Evolutionary conservation across 2,888 invertebrate genomes (phyloP).

Genomic region (Melanostoma scalare): DNA sequence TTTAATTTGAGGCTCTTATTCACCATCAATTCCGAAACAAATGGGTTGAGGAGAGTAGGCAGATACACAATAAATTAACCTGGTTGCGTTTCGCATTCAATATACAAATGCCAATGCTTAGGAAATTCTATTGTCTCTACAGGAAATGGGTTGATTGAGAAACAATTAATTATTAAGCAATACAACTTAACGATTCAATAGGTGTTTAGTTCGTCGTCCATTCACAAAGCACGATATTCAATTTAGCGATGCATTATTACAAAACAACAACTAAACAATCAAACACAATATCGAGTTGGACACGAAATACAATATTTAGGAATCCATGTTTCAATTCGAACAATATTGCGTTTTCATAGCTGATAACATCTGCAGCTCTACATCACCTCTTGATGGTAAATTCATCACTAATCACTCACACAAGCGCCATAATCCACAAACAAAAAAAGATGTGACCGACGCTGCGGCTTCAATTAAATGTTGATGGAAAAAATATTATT

Average conservation of each 20-base stretch:
- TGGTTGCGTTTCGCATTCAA: too few species aligned
- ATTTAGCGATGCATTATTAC: not conserved
- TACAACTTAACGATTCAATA: not conserved
- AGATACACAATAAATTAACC: too few species aligned
- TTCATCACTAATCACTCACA: too few species aligned
- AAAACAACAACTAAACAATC: not conserved
- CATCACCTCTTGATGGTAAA: not conserved
- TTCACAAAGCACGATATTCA: not conserved
- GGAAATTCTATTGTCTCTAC: too few species aligned
- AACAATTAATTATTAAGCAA: not conserved
- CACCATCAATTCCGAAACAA: too few species aligned
- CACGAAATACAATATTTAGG: slow-evolving; percentile 14
- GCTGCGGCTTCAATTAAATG: not conserved
- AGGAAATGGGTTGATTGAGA: too few species aligned
- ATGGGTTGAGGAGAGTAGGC: too few species aligned
- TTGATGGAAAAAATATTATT: not conserved
- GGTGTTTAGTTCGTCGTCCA: not conserved
- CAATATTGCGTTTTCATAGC: slow-evolving; percentile 4
- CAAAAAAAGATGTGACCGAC: not conserved
- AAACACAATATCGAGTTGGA: not conserved
- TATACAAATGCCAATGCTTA: too few species aligned
- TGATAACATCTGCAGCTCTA: not conserved
- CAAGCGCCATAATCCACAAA: not conserved
- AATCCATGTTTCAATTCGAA: not conserved
- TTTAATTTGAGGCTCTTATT: too few species aligned